Base-by-base conservation (phyloP, 2,113 vertebrate genomes). In the Tetrax tetrax region DNA sequence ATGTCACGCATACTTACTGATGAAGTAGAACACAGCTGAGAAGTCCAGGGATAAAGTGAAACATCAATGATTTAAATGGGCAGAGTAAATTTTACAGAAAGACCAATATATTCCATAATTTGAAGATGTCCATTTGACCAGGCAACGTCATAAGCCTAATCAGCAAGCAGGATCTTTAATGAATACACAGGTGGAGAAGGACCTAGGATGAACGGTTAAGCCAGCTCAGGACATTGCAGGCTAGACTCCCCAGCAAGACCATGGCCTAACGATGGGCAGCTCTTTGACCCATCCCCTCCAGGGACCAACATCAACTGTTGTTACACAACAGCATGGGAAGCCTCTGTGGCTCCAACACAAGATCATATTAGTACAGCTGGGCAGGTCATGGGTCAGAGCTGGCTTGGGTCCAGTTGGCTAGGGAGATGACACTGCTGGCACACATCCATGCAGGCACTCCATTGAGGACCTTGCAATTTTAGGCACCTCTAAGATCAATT, bases 331-430 rank as follows among this genome's bases (percentile, higher is more conserved):
- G 28, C 37, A 25, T 0, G 2, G 33, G 66, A 19, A 83, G 21
- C 23, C 35, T 38, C 61, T 3, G 29, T 4, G 9, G n/a, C 48
- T 93, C 43, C 50, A 35, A n/a, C 0, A 7, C 7, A 38, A 51
- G 28, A 45, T 53, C n/a, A 1, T 1, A 4, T 14, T 22, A 47
- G 20, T 12, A 10, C 0, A 8, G 48, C 57, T 48, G 35, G 43
- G 51, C 50, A 85, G 37, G 61, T 38, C 35, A 14, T 24, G 27
- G 64, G 16, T 4, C 54, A 63, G 50, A 61, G 80, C 59, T 93
- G 87, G 64, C 76, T 28, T 45, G 37, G 7, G 51, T n/a, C 69
- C 60, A 47, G 48, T 77, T 78, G 64, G 56, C 60, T 24, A 41
- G 43, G 56, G 43, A 68, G 16, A 1, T 23, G 43, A 7, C 65